Percentiles rank a stretch among this genome's conserved stretches.
These are phyloP conservation scores for Trinorchestia longiramus DNA, from an alignment of 1,140 invertebrate genomes.

Conservation along the genomic window DNA sequence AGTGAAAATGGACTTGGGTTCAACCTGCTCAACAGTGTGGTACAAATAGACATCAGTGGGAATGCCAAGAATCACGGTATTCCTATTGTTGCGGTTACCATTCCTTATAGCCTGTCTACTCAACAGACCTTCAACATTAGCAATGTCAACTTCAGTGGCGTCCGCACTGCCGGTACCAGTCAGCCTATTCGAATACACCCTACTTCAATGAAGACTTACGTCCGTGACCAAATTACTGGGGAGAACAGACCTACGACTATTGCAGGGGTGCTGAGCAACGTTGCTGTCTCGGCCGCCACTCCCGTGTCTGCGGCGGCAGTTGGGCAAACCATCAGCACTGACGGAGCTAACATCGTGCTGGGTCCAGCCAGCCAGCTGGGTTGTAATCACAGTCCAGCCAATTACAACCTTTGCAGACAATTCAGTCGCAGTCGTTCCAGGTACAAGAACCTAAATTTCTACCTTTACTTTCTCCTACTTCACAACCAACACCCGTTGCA, in stretches of 20 bases:
- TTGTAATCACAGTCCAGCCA: not conserved
- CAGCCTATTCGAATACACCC: constrained; percentile 64
- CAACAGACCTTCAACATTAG: constrained; percentile 64
- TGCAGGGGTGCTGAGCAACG: constrained; percentile 60
- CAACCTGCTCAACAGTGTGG: constrained; percentile 58
- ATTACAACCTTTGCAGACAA: constrained; percentile 26
- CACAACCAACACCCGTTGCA: not conserved
- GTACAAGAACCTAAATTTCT: constrained; percentile 20
- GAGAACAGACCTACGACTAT: constrained; percentile 57
- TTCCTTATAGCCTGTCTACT: constrained; percentile 64
- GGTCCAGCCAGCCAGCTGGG: not conserved
- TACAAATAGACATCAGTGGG: constrained; percentile 65
- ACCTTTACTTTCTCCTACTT: not conserved
- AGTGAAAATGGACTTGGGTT: constrained; percentile 61
- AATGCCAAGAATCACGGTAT: constrained; percentile 64
- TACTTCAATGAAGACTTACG: constrained; percentile 26
- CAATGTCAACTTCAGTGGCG: constrained; percentile 64
- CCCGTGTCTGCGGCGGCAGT: constrained; percentile 9
- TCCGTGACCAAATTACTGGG: constrained; percentile 17
- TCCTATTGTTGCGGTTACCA: constrained; percentile 65
- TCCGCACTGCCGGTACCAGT: constrained; percentile 62
- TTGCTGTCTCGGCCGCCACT: constrained; percentile 57
- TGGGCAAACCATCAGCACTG: not conserved
- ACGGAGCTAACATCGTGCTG: constrained; percentile 28
- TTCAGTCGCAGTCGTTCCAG: not conserved